These are phyloP conservation scores for Hymenochirus boettgeri DNA, from an alignment of 2,113 vertebrate species.

Conservation along the genomic window DNA sequence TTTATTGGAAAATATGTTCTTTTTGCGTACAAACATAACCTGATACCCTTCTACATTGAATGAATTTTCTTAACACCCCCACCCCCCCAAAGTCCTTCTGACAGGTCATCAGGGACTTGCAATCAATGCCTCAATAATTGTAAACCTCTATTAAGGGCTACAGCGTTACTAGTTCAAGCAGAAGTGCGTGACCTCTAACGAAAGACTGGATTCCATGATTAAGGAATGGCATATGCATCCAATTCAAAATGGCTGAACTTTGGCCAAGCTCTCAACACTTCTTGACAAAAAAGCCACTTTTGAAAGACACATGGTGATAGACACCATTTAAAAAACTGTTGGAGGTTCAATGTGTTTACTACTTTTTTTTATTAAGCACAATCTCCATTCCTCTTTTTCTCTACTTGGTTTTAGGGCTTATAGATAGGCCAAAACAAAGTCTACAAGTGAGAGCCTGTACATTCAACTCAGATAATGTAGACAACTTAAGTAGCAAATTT, in stretches of 20 bases:
- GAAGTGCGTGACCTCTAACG: constrained; percentile 12
- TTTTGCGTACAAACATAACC: neutral
- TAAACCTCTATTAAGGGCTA: constrained; percentile 32
- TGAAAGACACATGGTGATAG: constrained; percentile 11
- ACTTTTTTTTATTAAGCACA: constrained; percentile 19
- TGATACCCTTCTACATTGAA: neutral
- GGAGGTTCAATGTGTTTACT: constrained; percentile 18
- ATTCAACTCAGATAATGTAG: constrained; percentile 15
- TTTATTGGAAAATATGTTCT: neutral
- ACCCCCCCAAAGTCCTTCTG: neutral
- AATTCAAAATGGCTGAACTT: constrained; percentile 12
- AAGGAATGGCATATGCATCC: constrained; percentile 3
- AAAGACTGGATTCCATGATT: constrained; percentile 1
- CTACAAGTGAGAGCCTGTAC: constrained; percentile 11
- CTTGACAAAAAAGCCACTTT: neutral
- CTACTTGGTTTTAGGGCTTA: constrained; percentile 22
- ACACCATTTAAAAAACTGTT: neutral
- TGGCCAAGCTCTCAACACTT: constrained; percentile 1
- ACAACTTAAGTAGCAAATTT: constrained; percentile 21
- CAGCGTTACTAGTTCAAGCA: constrained; percentile 13
- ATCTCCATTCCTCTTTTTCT: constrained; percentile 15
- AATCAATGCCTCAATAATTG: constrained; percentile 9
- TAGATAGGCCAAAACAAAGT: neutral
- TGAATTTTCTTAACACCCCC: constrained; percentile 1
- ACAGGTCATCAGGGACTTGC: neutral